Evolutionary conservation across 2,113 vertebrate species (phyloP).

Genomic region (Hystrix brachyura): DNA sequence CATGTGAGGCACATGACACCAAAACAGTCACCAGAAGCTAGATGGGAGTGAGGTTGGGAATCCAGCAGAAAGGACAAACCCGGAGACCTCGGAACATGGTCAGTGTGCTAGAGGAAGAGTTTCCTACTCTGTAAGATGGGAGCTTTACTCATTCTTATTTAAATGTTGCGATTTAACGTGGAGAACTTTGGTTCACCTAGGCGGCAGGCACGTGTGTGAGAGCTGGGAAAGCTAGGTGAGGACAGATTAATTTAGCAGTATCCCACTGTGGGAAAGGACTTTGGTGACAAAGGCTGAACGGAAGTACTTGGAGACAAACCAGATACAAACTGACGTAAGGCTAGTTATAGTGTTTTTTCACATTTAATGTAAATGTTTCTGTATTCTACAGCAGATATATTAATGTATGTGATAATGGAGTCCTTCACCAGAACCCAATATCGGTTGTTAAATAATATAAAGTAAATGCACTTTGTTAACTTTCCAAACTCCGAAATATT

Average conservation of each 20-base stretch:
- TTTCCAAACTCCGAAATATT: slow-evolving; percentile 21
- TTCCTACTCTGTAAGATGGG: fast-evolving
- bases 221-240: background rate
- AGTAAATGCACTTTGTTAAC: background rate
- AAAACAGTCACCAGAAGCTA: background rate
- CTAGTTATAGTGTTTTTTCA: background rate
- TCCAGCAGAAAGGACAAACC: background rate
- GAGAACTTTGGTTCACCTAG: background rate
- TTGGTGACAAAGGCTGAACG: background rate
- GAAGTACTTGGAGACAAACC: background rate
- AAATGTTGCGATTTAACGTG: background rate
- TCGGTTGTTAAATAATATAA: background rate
- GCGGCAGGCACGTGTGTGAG: background rate
- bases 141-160: background rate
- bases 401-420: background rate
- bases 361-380: background rate
- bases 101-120: background rate
- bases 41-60: background rate
- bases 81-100: background rate
- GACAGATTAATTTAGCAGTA: background rate
- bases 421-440: background rate
- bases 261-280: background rate
- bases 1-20: background rate
- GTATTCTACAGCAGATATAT: background rate
- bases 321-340: background rate